phyloP scores from a whole-genome alignment of 2,888 invertebrate species.

The Drosophila leonis region DNA sequence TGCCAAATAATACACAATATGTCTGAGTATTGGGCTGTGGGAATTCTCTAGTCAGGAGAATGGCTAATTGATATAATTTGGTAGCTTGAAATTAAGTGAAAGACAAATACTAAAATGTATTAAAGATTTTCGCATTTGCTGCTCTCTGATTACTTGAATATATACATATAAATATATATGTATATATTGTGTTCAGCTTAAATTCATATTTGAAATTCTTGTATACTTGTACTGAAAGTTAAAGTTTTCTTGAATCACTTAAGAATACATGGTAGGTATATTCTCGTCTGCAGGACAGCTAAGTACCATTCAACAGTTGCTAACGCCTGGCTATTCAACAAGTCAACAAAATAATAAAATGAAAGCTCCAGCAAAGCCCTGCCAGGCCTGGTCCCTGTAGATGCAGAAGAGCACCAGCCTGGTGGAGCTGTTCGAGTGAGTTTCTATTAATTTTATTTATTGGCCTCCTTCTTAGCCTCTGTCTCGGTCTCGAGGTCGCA shows the following conservation, averaged over 20 bases:
- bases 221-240: not conserved
- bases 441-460: constrained; percentile 80
- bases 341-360: constrained; percentile 71
- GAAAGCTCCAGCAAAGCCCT: constrained; percentile 42
- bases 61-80: constrained; percentile 42
- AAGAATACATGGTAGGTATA: not conserved
- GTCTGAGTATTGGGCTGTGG: constrained; percentile 34
- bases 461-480: constrained; percentile 59
- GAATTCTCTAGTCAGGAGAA: constrained; percentile 35
- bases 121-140: not conserved
- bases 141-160: too few species aligned
- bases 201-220: not conserved
- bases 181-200: not conserved
- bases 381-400: constrained; percentile 14
- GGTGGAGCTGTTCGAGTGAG: constrained; percentile 73
- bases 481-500: too few species aligned
- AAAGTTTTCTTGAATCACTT: constrained; percentile 16
- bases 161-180: not conserved
- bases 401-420: constrained; percentile 10
- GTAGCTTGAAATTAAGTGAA: not conserved
- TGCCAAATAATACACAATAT: constrained; percentile 37
- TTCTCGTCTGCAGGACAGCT: not conserved
- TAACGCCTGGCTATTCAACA: constrained; percentile 64
- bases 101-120: not conserved
- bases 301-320: constrained; percentile 71